A percentile compares a stretch with the other conserved stretches of the same genome.
These are phyloP conservation scores for Fratercula arctica DNA, from an alignment of 2,797 vertebrate species.

Conservation along the genomic window DNA sequence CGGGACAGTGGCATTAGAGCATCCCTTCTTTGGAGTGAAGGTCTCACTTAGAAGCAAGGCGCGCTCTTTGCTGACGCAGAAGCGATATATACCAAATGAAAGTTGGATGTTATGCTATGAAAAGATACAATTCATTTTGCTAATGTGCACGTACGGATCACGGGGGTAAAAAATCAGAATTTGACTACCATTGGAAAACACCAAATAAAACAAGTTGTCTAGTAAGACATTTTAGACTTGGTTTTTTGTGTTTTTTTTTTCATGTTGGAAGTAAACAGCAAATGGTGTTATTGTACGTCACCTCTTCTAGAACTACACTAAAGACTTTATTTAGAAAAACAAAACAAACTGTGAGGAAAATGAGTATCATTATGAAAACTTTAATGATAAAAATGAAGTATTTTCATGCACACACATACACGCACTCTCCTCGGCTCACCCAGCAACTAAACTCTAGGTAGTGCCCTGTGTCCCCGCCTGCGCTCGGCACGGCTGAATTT, in stretches of 20 bases:
- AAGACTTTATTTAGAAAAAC: background rate
- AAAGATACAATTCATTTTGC: constrained; percentile 22
- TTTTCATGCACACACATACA: rapidly evolving
- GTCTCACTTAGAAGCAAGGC: background rate
- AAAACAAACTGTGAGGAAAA: background rate
- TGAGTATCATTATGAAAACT: background rate
- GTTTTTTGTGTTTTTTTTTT: background rate
- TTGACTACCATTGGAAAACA: constrained; percentile 34
- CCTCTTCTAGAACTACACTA: background rate
- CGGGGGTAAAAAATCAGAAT: background rate
- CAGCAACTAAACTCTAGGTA: rapidly evolving
- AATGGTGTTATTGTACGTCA: background rate
- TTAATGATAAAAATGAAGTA: background rate
- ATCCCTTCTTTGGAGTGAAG: background rate
- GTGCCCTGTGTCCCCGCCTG: background rate
- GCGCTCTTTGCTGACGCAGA: background rate
- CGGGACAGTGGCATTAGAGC: background rate
- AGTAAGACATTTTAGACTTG: background rate
- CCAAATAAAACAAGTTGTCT: constrained; percentile 56
- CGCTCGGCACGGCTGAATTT: background rate
- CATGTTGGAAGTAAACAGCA: background rate
- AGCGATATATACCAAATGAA: background rate
- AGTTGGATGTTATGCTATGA: background rate
- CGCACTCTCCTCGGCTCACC: background rate
- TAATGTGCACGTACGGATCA: constrained; percentile 17